phyloP scores from a whole-genome alignment of 2,113 vertebrate genomes.

The Micromys minutus region DNA sequence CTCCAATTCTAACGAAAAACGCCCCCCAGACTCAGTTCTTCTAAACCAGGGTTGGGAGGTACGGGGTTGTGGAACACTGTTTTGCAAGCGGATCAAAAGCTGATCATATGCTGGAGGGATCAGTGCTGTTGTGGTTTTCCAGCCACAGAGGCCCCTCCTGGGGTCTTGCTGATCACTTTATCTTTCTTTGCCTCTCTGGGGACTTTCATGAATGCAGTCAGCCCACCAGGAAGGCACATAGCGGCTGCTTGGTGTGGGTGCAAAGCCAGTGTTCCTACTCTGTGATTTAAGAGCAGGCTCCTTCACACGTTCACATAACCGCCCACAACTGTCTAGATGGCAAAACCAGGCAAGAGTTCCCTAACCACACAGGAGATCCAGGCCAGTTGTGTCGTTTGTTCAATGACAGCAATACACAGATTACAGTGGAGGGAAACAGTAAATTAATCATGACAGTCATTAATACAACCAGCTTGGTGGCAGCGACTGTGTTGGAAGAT shows the following conservation, averaged over 20 bases:
- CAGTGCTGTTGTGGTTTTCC: neutral
- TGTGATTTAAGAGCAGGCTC: constrained; percentile 66
- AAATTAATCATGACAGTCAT: constrained; percentile 75
- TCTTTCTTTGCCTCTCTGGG: constrained; percentile 5
- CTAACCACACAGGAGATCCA: constrained; percentile 64
- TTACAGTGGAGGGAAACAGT: constrained; percentile 70
- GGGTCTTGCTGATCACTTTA: neutral
- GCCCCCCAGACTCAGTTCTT: neutral
- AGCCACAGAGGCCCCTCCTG: neutral
- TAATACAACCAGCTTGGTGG: constrained; percentile 66
- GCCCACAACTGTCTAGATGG: constrained; percentile 63
- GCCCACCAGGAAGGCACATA: constrained; percentile 47
- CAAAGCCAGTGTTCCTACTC: constrained; percentile 35
- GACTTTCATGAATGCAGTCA: neutral
- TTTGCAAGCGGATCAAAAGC: neutral
- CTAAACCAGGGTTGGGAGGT: neutral
- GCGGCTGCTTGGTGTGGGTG: neutral
- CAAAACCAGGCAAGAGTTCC: constrained; percentile 76
- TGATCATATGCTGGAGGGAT: neutral
- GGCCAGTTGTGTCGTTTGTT: constrained; percentile 62
- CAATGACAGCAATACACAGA: constrained; percentile 72
- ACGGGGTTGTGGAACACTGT: neutral
- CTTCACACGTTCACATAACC: constrained; percentile 60
- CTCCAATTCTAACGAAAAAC: constrained; percentile 16
- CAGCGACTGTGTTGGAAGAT: constrained; percentile 54